Percentiles rank a stretch among this genome's conserved stretches.
These are phyloP conservation scores for Cossypha polioptera DNA, from an alignment of 2,797 vertebrate species.

Conservation along the genomic window DNA sequence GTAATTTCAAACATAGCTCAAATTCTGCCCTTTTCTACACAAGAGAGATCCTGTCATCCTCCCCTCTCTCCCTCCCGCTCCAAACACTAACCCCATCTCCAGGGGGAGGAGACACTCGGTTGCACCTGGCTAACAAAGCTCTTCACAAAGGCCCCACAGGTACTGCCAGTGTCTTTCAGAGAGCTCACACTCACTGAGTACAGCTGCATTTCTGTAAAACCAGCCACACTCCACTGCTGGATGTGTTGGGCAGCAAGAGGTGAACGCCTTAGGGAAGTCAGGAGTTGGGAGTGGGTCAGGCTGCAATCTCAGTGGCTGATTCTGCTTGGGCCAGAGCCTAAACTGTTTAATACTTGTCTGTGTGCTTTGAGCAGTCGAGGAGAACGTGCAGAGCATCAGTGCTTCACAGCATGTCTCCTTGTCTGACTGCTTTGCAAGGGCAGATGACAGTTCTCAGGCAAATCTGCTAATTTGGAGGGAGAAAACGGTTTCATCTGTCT, in stretches of 20 bases:
- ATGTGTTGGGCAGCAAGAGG: neutral
- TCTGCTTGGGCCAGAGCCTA: neutral
- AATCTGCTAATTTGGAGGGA: constrained; percentile 26
- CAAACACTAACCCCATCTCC: neutral
- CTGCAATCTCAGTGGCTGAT: neutral
- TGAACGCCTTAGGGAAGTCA: neutral
- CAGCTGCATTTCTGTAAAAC: neutral
- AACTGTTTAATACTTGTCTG: neutral
- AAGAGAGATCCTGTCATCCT: neutral
- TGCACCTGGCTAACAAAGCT: neutral
- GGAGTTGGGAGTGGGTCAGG: neutral
- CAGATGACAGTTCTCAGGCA: constrained; percentile 23
- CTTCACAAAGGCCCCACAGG: neutral
- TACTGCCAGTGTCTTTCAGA: neutral
- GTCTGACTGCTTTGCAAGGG: neutral
- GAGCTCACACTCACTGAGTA: neutral
- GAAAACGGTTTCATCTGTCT: neutral
- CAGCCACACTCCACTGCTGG: neutral
- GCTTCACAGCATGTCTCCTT: neutral
- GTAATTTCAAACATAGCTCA: neutral
- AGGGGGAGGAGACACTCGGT: neutral
- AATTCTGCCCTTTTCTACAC: neutral
- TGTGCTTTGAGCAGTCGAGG: neutral
- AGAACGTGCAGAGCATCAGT: neutral
- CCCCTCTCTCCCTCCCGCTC: neutral